A percentile compares a stretch with the other conserved stretches of the same genome.
Evolutionary conservation across 2,888 invertebrate genomes (phyloP).

Genomic region (Aethes cnicana): DNA sequence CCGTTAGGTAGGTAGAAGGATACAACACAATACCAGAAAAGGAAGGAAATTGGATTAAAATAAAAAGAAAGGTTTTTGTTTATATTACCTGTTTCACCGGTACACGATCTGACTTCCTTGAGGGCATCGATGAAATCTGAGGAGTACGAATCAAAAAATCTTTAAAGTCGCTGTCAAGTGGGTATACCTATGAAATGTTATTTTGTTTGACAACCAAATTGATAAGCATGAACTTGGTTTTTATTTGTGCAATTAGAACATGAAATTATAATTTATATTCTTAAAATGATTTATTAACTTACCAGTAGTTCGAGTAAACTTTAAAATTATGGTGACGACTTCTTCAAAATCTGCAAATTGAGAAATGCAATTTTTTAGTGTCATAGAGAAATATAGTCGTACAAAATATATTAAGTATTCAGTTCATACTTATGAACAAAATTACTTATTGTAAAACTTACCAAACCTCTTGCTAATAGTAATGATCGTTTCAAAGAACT

Average conservation of each 20-base stretch:
- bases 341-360: slow-evolving; percentile 54
- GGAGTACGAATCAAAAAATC: slow-evolving; percentile 13
- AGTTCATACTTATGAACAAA: too few relatives aligned
- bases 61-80: neutral
- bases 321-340: slow-evolving; percentile 42
- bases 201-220: too few relatives aligned
- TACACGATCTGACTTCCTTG: slow-evolving; percentile 33
- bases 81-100: slow-evolving; percentile 26
- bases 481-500: slow-evolving; percentile 51
- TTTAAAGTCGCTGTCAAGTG: too few relatives aligned
- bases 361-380: neutral
- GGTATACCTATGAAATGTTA: too few relatives aligned
- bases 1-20: too few relatives aligned
- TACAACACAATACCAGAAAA: too few relatives aligned
- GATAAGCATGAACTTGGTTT: too few relatives aligned
- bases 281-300: neutral
- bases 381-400: too few relatives aligned
- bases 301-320: slow-evolving; percentile 49
- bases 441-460: too few relatives aligned
- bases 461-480: slow-evolving; percentile 52
- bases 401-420: too few relatives aligned
- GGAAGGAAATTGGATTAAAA: too few relatives aligned
- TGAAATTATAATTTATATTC: neutral
- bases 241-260: too few relatives aligned
- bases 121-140: slow-evolving; percentile 40